phyloP scores from a whole-genome alignment of 2,888 invertebrate genomes.

The Glomeris marginata region DNA sequence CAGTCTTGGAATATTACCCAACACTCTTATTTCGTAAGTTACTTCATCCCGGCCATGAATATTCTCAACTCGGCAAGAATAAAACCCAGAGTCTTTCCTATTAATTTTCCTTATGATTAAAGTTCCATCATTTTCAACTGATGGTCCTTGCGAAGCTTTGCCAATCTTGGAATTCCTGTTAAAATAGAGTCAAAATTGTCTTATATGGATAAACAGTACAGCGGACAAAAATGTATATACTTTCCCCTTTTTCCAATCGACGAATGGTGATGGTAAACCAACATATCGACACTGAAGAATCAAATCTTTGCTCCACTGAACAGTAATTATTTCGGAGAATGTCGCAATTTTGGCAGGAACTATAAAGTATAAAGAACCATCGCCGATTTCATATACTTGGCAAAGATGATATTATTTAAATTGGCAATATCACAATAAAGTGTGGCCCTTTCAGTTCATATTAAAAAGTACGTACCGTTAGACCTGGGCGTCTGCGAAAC shows the following conservation, averaged over 20 bases:
- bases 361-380: constrained; percentile 25
- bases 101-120: constrained; percentile 9
- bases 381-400: neutral
- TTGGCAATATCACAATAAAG: too few species aligned
- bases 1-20: too few species aligned
- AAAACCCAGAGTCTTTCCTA: constrained; percentile 12
- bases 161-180: too few species aligned
- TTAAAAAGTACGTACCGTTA: constrained; percentile 37
- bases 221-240: too few species aligned
- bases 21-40: constrained; percentile 7
- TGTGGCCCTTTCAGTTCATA: too few species aligned
- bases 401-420: too few species aligned
- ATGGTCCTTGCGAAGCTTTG: too few species aligned
- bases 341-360: constrained; percentile 74
- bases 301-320: constrained; percentile 24
- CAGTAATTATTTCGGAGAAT: constrained; percentile 36
- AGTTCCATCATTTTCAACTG: constrained; percentile 8
- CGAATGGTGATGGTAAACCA: constrained; percentile 52
- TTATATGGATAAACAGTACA: too few species aligned
- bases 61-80: constrained; percentile 14
- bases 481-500: constrained; percentile 59
- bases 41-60: constrained; percentile 13
- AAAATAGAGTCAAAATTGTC: too few species aligned
- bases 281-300: constrained; percentile 52
- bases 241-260: constrained; percentile 11